These are phyloP conservation scores for Lepus europaeus DNA, from an alignment of 2,113 vertebrate species.

Conservation along the genomic window DNA sequence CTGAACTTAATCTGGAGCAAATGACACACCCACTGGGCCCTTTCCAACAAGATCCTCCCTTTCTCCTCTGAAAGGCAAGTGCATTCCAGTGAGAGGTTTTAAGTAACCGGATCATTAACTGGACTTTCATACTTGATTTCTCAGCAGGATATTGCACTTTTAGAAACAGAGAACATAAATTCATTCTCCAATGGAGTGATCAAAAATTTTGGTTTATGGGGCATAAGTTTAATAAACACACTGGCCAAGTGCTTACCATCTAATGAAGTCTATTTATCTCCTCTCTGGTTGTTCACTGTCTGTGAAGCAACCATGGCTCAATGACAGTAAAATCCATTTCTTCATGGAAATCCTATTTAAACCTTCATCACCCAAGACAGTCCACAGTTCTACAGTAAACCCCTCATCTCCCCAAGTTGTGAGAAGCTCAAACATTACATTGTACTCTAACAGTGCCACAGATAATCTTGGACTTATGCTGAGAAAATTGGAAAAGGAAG, in stretches of 20 bases:
- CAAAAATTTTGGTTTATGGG: conserved; percentile 12
- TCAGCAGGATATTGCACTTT: conserved; percentile 31
- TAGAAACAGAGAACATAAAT: conserved; percentile 55
- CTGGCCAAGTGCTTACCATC: neutral
- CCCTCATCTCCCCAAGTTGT: neutral
- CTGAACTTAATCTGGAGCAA: conserved; percentile 43
- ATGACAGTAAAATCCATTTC: neutral
- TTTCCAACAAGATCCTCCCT: conserved; percentile 25
- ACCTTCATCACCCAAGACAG: neutral
- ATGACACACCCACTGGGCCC: neutral
- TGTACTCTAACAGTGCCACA: neutral
- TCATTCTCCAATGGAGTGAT: neutral
- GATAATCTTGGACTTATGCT: neutral
- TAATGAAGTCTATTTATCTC: conserved; percentile 11
- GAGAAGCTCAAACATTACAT: neutral
- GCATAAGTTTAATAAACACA: neutral
- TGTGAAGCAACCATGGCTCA: neutral
- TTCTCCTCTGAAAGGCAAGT: conserved; percentile 33
- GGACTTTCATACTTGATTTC: conserved; percentile 37
- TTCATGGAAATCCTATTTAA: neutral
- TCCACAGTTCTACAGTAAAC: neutral
- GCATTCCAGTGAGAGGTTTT: neutral
- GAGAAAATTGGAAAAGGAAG: neutral
- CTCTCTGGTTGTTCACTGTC: neutral
- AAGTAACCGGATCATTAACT: conserved; percentile 20